Evolutionary conservation across 1,140 invertebrate genomes (phyloP).

Genomic region (Cyrtorhinus lividipennis): DNA sequence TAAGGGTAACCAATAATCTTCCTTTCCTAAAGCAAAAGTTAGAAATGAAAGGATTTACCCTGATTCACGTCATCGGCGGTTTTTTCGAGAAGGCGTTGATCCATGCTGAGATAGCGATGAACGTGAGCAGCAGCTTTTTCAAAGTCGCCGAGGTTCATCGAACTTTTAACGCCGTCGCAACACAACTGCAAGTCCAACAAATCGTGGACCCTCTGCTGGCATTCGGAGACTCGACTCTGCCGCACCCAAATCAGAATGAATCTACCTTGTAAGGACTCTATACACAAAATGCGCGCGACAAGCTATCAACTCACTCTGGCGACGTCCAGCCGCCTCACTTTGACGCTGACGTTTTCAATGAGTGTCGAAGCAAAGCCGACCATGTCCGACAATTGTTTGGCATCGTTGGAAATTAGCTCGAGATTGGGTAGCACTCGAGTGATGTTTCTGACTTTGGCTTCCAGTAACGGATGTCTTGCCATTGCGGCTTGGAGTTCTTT

Average conservation of each 20-base stretch:
- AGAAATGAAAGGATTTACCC: too few relatives aligned
- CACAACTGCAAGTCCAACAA: constrained; percentile 90
- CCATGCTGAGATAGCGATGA: constrained; percentile 87
- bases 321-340: constrained; percentile 86
- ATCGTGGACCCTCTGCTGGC: constrained; percentile 89
- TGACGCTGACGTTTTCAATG: constrained; percentile 87
- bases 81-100: constrained; percentile 70
- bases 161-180: constrained; percentile 85
- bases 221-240: constrained; percentile 82
- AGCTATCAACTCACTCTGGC: constrained; percentile 57
- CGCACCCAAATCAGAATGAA: too few relatives aligned
- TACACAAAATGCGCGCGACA: not conserved
- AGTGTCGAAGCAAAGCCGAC: constrained; percentile 75
- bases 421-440: constrained; percentile 51
- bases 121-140: constrained; percentile 91
- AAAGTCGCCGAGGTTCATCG: constrained; percentile 78
- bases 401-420: constrained; percentile 50
- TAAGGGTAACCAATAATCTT: too few relatives aligned
- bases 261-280: too few relatives aligned
- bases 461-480: constrained; percentile 42
- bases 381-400: constrained; percentile 61
- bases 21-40: too few relatives aligned
- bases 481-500: constrained; percentile 43
- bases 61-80: constrained; percentile 58
- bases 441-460: constrained; percentile 47